Evolutionary conservation across 2,113 vertebrate genomes (phyloP).

Genomic region (Chauna torquata): DNA sequence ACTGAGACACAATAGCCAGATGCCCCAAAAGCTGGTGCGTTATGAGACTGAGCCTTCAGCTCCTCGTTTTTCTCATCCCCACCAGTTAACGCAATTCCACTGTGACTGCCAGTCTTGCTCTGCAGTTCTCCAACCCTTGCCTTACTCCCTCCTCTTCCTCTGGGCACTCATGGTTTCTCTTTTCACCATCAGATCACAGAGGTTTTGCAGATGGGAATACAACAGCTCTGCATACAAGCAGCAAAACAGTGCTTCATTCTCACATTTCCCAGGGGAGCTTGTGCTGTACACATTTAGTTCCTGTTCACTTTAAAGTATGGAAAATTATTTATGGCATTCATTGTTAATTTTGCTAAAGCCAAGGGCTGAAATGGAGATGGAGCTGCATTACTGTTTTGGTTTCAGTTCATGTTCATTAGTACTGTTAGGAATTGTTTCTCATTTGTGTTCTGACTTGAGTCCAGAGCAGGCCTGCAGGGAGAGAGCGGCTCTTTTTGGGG

Average conservation of each 20-base stretch:
- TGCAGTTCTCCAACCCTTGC: not conserved
- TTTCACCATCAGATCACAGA: not conserved
- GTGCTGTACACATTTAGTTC: not conserved
- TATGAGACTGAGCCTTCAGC: not conserved
- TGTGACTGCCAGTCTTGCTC: not conserved
- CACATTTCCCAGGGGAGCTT: not conserved
- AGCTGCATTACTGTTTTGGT: not conserved
- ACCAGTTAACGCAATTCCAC: not conserved
- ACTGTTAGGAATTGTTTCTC: not conserved
- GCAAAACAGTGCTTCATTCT: not conserved
- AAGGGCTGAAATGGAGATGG: not conserved
- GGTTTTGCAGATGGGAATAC: not conserved
- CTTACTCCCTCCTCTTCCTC: not conserved
- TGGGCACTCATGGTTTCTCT: not conserved
- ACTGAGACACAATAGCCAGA: not conserved
- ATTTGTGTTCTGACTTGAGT: not conserved
- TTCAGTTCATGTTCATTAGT: not conserved
- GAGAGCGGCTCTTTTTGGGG: not conserved
- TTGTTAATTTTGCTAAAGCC: not conserved
- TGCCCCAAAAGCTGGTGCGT: not conserved
- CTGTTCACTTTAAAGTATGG: not conserved
- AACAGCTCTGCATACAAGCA: not conserved
- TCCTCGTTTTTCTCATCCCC: not conserved
- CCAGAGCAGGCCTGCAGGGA: not conserved
- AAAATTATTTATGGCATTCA: not conserved